These are phyloP conservation scores for Aldrovandia affinis DNA, from an alignment of 2,797 vertebrate genomes.

Conservation along the genomic window DNA sequence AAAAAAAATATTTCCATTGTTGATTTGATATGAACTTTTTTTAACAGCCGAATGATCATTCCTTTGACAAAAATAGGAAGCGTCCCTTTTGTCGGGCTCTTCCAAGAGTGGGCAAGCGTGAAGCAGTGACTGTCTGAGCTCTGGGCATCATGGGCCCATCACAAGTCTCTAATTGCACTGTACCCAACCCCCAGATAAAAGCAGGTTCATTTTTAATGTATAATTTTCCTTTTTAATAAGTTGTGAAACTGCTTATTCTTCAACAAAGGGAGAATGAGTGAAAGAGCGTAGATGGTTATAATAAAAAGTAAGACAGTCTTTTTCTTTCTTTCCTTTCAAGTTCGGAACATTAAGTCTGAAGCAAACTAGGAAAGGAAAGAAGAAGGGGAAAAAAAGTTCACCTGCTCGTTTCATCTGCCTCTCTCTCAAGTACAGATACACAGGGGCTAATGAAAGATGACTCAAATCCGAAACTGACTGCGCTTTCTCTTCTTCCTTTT, in stretches of 20 bases:
- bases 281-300: constrained; percentile 67
- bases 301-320: constrained; percentile 70
- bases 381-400: constrained; percentile 59
- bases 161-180: constrained; percentile 64
- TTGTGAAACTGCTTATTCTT: constrained; percentile 72
- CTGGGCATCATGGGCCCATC: background rate
- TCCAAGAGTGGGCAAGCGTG: background rate
- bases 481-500: constrained; percentile 58
- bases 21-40: background rate
- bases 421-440: constrained; percentile 67
- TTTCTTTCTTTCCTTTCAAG: constrained; percentile 73
- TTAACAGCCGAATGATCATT: background rate
- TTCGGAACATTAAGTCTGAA: constrained; percentile 68
- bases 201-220: constrained; percentile 56
- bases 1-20: background rate
- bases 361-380: constrained; percentile 53
- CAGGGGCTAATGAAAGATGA: constrained; percentile 75
- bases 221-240: constrained; percentile 67
- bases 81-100: background rate
- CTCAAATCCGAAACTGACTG: constrained; percentile 71
- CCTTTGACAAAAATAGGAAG: background rate
- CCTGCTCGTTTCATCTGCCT: constrained; percentile 75
- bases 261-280: constrained; percentile 67
- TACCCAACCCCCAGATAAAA: constrained; percentile 65
- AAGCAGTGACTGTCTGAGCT: constrained; percentile 10